Evolutionary conservation across 2,888 invertebrate species (phyloP), one percentile per base, ranked within the genome.

Genomic region (Amaurobius ferox): DNA sequence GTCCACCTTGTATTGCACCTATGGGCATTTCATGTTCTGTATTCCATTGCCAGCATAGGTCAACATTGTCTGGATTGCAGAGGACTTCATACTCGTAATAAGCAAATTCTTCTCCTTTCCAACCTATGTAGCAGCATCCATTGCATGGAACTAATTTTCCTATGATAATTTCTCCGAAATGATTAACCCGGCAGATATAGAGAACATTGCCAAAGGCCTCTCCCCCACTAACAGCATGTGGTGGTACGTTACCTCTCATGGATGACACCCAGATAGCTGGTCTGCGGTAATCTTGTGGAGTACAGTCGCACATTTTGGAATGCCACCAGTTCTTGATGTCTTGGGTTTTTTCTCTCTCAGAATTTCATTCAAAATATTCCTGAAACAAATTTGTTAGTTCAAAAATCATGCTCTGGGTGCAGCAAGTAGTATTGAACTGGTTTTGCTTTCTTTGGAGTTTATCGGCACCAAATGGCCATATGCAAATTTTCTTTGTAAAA

Each of bases 41-140:
- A 32, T 74, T 74, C 68, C 68, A 71, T 23, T 76, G 62, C 86
- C 86, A 87, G 9, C 66, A 68, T 0, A 87, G 74, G 0, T 61
- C 35, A 1, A 16, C 6, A 7, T 66, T 66, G n/a, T 80, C 64
- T 1, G 80, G 86, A 64, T 87, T 87, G 30, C 76, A 76, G 40
- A 87, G 28, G 9, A 85, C 85, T 48, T 85, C 78, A 26, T 85
- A 85, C n/a, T 85, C 73, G n/a, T 73, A 73, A 28, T 85, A 78
- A 0, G 78, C 85, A 26, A 39, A 85, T 40, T 85, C 85, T n/a
- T 62, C 48, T 0, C 85, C 85, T 73, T 78, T 78, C 85, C 85
- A 85, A 16, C 70, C 76, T 6, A 85, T 55, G 35, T 85, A 85
- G n/a, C 77, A 78, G 48, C 85, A 85, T 2, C 78, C 71, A 13